Percentiles rank a stretch among this genome's conserved stretches.
Evolutionary conservation across 2,113 vertebrate species (phyloP).

Genomic region (Syngnathus scovelli): DNA sequence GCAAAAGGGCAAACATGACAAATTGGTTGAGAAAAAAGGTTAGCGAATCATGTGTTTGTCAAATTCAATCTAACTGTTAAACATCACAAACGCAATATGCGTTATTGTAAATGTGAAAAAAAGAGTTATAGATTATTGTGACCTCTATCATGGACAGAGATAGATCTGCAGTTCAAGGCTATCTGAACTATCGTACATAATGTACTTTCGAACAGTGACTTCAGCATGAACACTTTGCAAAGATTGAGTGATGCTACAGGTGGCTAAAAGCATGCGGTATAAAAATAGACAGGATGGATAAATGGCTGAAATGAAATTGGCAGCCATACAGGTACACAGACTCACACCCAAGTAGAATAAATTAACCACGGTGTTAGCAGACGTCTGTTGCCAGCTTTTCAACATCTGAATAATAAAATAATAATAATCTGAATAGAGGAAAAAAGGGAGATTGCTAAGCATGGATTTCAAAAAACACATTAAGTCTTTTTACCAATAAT

Average conservation of each 20-base stretch:
- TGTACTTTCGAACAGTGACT: conserved; percentile 17
- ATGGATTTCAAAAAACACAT: conserved; percentile 19
- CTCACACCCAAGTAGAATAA: conserved; percentile 27
- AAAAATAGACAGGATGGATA: conserved; percentile 56
- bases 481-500: conserved; percentile 17
- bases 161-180: conserved; percentile 51
- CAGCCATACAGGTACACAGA: conserved; percentile 48
- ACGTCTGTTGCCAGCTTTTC: conserved; percentile 13
- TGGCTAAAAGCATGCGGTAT: conserved; percentile 63
- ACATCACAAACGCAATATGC: conserved; percentile 24
- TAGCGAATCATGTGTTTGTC: conserved; percentile 29
- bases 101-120: conserved; percentile 26
- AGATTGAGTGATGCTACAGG: conserved; percentile 36
- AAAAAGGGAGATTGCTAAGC: conserved; percentile 6
- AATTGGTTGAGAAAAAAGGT: conserved; percentile 38
- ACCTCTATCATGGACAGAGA: conserved; percentile 45
- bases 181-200: conserved; percentile 17
- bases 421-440: not conserved
- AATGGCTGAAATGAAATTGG: conserved; percentile 48
- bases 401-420: conserved; percentile 2
- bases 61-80: conserved; percentile 51
- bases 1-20: conserved; percentile 34
- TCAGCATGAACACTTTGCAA: conserved; percentile 32
- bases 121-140: conserved; percentile 34
- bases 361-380: conserved; percentile 23